Evolutionary conservation across 2,113 vertebrate genomes (phyloP).

Genomic region (Corydoras sp.): DNA sequence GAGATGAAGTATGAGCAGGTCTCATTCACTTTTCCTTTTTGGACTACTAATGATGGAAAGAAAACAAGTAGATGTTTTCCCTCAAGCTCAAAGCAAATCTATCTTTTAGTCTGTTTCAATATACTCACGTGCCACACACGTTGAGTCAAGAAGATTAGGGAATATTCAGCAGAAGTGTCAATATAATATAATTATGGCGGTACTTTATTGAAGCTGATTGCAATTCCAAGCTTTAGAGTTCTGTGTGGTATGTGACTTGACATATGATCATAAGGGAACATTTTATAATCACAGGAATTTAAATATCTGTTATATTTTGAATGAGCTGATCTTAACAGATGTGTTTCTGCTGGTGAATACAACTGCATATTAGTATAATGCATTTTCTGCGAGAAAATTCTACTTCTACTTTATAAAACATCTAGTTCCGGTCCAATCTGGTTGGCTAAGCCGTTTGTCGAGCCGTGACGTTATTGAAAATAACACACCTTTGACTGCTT

Average conservation of each 20-base stretch:
- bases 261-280: not conserved
- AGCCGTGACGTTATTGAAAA: too few relatives aligned
- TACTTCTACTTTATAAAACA: slow-evolving; percentile 23
- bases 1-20: not conserved
- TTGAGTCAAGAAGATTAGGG: slow-evolving; percentile 3
- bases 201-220: slow-evolving; percentile 5
- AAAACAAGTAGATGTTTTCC: not conserved
- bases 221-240: not conserved
- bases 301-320: not conserved
- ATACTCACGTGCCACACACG: not conserved
- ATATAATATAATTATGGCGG: not conserved
- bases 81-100: not conserved
- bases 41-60: not conserved
- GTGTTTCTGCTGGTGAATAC: slow-evolving; percentile 21
- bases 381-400: too few relatives aligned
- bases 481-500: too few relatives aligned
- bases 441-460: too few relatives aligned
- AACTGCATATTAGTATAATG: too few relatives aligned
- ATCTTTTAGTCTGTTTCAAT: not conserved
- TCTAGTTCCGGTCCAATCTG: not conserved
- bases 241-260: slow-evolving; percentile 6
- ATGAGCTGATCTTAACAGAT: slow-evolving; percentile 4
- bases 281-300: slow-evolving; percentile 8
- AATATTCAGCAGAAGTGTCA: not conserved
- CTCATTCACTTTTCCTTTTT: slow-evolving; percentile 1